Percentiles rank a stretch among this genome's conserved stretches.
These are phyloP conservation scores for Leptothorax acervorum DNA, from an alignment of 2,888 invertebrate species.

Conservation along the genomic window DNA sequence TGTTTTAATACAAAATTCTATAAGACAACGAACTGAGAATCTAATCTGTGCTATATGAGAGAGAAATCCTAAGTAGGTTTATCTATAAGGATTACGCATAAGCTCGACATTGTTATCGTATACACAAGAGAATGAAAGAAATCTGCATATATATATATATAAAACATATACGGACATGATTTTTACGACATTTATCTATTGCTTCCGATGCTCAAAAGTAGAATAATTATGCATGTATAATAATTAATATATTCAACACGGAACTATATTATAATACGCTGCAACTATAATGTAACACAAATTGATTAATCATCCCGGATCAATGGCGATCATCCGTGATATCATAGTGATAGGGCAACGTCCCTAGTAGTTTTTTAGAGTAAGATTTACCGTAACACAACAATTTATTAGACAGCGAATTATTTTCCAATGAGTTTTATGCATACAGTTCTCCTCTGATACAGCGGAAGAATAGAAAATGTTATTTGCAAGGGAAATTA, in stretches of 20 bases:
- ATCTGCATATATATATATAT: constrained; percentile 15
- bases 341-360: not conserved
- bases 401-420: not conserved
- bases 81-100: constrained; percentile 56
- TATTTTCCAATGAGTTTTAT: constrained; percentile 3
- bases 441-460: not conserved
- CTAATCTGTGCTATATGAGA: constrained; percentile 53
- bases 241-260: constrained; percentile 43
- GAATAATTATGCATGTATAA: constrained; percentile 64
- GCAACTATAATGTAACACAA: not conserved
- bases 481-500: constrained; percentile 8
- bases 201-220: constrained; percentile 73
- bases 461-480: constrained; percentile 9
- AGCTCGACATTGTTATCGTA: constrained; percentile 56
- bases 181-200: constrained; percentile 70
- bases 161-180: constrained; percentile 10
- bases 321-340: not conserved
- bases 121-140: constrained; percentile 43
- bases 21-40: constrained; percentile 71
- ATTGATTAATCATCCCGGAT: constrained; percentile 23
- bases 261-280: constrained; percentile 14
- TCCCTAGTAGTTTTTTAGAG: not conserved
- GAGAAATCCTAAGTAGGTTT: constrained; percentile 61
- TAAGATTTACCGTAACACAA: not conserved
- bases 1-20: constrained; percentile 57